Base-by-base conservation (phyloP, 2,888 invertebrate genomes). In the Camponotus fellah region DNA sequence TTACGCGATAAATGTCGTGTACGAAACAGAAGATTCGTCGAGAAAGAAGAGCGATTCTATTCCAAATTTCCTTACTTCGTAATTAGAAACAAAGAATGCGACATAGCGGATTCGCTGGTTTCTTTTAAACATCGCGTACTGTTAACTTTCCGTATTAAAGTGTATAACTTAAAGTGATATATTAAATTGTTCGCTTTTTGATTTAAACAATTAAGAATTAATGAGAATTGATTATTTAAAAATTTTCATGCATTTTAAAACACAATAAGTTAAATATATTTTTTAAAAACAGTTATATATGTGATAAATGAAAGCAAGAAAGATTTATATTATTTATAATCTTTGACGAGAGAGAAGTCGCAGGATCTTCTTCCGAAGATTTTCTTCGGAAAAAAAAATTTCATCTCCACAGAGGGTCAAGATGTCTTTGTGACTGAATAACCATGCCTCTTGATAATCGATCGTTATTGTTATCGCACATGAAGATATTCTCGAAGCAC, bases 401-500 rank as follows among this genome's bases (percentile, higher is more conserved):
- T 68, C 3, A 12, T 74, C 34, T 32, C 32, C 32, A 3, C 14
- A 58, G 9, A 77, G 58, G 14, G 26, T 79, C 69, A 43, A 46
- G 34, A 69, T 60, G 17, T 58, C 34, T 60, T 66, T 46, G 43
- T 58, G 40, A 79, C 14, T 69, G 69, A 69, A 58, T 37, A 32
- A 43, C 53, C 66, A 2, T 40, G n/a, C 26, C 77, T 69, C 34
- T 69, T 32, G 76, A 66, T 86, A 86, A 89, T 89, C 83, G 84
- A 89, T 89, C 83, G 87, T 86, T 87, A 75, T 65, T 80, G 86
- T 80, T 60, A 82, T 80, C 86, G 84, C 62, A 69, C 60, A 71
- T 75, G 14, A 84, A 86, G 69, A 72, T 76, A 66, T 89, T 86
- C 85, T 83, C 86, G 81, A 76, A 69, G 76, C 82, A 43, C 21